A percentile compares a stretch with the other conserved stretches of the same genome.
Evolutionary conservation across 2,888 invertebrate genomes (phyloP).

Genomic region (Drosophila kambysellisi): DNA sequence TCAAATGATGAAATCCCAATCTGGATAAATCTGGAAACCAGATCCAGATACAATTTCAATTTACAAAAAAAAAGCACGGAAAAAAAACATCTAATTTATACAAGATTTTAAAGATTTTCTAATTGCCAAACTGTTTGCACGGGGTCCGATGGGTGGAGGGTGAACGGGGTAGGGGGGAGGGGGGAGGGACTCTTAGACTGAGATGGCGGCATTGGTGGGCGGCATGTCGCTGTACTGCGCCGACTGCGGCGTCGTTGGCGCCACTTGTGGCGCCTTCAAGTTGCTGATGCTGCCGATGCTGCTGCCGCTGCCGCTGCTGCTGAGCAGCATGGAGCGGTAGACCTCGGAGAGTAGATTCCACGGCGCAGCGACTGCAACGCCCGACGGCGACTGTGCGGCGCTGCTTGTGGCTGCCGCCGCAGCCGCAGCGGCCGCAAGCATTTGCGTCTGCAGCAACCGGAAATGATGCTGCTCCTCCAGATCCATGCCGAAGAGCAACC

Average conservation of each 20-base stretch:
- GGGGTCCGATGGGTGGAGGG: too few species aligned
- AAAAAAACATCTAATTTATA: background rate
- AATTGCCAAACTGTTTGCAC: conserved; percentile 2
- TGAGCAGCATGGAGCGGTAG: conserved; percentile 84
- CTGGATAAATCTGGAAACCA: background rate
- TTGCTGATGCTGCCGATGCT: conserved; percentile 63
- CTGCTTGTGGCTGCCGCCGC: conserved; percentile 72
- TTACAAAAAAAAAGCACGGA: too few species aligned
- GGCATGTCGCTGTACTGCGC: conserved; percentile 80
- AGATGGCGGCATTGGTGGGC: conserved; percentile 83
- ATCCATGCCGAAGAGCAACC: conserved; percentile 54
- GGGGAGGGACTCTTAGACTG: conserved; percentile 69
- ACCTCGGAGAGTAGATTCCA: conserved; percentile 84
- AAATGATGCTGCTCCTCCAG: conserved; percentile 79
- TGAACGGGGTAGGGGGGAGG: too few species aligned
- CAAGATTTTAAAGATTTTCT: conserved; percentile 10
- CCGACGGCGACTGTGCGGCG: conserved; percentile 19
- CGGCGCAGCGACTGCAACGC: conserved; percentile 27
- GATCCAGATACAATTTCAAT: background rate
- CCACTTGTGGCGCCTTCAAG: conserved; percentile 45
- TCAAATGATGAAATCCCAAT: background rate
- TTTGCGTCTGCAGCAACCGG: conserved; percentile 80
- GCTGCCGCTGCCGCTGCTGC: conserved; percentile 51
- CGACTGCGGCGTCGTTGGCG: conserved; percentile 51
- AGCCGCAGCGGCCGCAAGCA: conserved; percentile 82